Conservation (phyloP, 2,888 invertebrate species). For the Chaetoderma sp. region DNA sequence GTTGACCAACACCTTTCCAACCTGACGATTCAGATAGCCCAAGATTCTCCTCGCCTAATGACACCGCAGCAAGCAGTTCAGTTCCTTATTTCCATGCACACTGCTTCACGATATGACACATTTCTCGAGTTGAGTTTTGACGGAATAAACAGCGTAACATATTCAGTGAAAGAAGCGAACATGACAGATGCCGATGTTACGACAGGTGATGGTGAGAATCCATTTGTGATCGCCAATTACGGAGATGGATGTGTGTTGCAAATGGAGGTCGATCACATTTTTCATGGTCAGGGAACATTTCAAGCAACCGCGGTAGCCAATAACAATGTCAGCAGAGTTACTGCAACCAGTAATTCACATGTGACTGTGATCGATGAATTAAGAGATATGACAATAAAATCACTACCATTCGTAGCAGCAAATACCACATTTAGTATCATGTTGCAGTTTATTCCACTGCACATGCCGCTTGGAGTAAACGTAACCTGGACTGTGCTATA, state of each 20-base stretch:
- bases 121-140: slow-evolving; percentile 48
- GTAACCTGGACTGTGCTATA: no score
- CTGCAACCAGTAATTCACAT: no score
- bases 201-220: slow-evolving; percentile 36
- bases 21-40: slow-evolving; percentile 35
- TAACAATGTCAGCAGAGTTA: slow-evolving; percentile 32
- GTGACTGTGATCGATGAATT: no score
- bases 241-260: slow-evolving; percentile 49
- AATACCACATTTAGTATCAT: no score
- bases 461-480: no score
- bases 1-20: slow-evolving; percentile 15
- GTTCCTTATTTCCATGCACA: slow-evolving; percentile 46
- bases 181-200: slow-evolving; percentile 35
- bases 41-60: slow-evolving; percentile 21
- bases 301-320: slow-evolving; percentile 35
- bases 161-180: slow-evolving; percentile 11
- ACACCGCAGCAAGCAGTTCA: slow-evolving; percentile 31
- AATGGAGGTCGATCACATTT: slow-evolving; percentile 47
- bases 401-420: no score
- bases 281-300: slow-evolving; percentile 42
- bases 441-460: no score
- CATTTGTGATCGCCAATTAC: slow-evolving; percentile 51
- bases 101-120: slow-evolving; percentile 46
- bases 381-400: no score
- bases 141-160: slow-evolving; percentile 1